These are phyloP conservation scores for Calliopum simillimum DNA, from an alignment of 2,888 invertebrate genomes.

Conservation along the genomic window DNA sequence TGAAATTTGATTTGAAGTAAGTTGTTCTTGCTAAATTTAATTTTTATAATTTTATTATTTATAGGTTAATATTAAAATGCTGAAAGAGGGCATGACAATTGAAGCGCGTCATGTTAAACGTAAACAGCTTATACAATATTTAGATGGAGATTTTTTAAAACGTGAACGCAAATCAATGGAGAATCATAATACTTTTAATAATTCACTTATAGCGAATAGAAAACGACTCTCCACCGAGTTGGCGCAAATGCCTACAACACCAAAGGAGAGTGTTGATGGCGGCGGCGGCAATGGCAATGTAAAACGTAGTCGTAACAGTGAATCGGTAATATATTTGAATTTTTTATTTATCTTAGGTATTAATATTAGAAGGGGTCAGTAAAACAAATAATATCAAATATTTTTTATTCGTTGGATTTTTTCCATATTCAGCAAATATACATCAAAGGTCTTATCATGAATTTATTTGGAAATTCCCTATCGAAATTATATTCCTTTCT, in stretches of 20 bases:
- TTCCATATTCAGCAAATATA: no score
- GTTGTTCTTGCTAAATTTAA: background rate
- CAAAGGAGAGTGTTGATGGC: conserved; percentile 48
- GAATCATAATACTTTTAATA: conserved; percentile 64
- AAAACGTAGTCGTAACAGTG: conserved; percentile 58
- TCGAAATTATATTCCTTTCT: no score
- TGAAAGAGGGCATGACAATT: conserved; percentile 81
- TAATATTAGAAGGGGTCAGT: background rate
- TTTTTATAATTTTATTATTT: conserved; percentile 11
- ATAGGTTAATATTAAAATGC: conserved; percentile 72
- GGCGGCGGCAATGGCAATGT: conserved; percentile 46
- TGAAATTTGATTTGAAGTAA: conserved; percentile 2
- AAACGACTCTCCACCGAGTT: conserved; percentile 66
- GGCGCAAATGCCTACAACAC: conserved; percentile 50
- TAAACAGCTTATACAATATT: conserved; percentile 80
- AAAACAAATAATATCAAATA: no score
- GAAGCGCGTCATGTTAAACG: conserved; percentile 90
- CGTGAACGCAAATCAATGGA: conserved; percentile 77
- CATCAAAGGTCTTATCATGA: no score
- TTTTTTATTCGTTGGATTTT: no score
- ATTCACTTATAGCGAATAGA: conserved; percentile 61
- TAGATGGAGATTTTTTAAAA: conserved; percentile 77
- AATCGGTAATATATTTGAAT: conserved; percentile 57
- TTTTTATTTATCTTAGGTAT: conserved; percentile 2
- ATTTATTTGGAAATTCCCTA: no score